A percentile compares a stretch with the other conserved stretches of the same genome.
Evolutionary conservation across 2,113 vertebrate species (phyloP).

Genomic region (Leptobrachium leishanense): DNA sequence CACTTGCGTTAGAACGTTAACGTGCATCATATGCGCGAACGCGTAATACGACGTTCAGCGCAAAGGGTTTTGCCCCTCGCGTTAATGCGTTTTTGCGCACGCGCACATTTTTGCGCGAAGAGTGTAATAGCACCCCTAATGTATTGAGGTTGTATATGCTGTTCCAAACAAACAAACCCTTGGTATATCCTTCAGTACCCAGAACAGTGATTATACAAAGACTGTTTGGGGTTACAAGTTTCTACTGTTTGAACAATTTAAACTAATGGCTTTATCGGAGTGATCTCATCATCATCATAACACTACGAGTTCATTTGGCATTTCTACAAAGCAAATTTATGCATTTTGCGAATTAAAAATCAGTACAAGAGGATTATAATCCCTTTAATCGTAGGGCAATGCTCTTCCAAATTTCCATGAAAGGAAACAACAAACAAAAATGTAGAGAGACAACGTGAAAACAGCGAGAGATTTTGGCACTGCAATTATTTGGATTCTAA

Average conservation of each 20-base stretch:
- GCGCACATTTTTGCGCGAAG: too few relatives aligned
- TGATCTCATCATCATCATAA: neutral
- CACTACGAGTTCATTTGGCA: constrained; percentile 24
- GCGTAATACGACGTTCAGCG: too few relatives aligned
- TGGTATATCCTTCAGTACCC: too few relatives aligned
- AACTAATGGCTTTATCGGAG: neutral
- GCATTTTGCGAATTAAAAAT: constrained; percentile 44
- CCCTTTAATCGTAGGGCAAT: constrained; percentile 7
- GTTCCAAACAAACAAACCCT: too few relatives aligned
- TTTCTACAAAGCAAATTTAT: constrained; percentile 1
- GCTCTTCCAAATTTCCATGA: constrained; percentile 15
- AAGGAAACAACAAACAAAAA: constrained; percentile 2
- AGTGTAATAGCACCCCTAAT: too few relatives aligned
- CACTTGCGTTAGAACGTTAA: too few relatives aligned
- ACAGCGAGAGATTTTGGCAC: neutral
- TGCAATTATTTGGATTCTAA: constrained; percentile 1
- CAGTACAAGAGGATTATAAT: constrained; percentile 29
- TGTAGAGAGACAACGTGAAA: neutral
- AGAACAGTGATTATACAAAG: neutral
- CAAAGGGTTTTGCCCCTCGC: too few relatives aligned
- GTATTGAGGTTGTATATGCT: too few relatives aligned
- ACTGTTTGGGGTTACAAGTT: neutral
- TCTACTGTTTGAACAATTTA: neutral
- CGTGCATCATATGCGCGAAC: too few relatives aligned
- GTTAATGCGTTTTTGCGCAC: too few relatives aligned